A percentile compares a stretch with the other conserved stretches of the same genome.
phyloP scores from a whole-genome alignment of 2,797 vertebrate genomes.

The Sphaeramia orbicularis region DNA sequence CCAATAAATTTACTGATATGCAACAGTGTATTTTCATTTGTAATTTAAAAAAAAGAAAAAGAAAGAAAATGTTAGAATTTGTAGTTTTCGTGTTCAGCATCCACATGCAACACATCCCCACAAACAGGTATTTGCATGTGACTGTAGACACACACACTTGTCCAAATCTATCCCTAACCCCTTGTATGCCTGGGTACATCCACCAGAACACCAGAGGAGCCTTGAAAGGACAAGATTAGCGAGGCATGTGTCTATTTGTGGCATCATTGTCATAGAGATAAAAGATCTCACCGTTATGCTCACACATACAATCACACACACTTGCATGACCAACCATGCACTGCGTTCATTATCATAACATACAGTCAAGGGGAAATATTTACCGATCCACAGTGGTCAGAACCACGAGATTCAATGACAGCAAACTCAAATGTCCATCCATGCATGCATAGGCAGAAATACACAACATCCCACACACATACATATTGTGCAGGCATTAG shows the following conservation, averaged over 20 bases:
- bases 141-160: conserved; percentile 7
- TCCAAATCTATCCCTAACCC: conserved; percentile 57
- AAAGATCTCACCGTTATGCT: conserved; percentile 52
- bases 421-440: conserved; percentile 7
- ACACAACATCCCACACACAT: not conserved
- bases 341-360: conserved; percentile 11
- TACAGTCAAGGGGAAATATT: conserved; percentile 30
- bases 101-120: conserved; percentile 16
- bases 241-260: conserved; percentile 72
- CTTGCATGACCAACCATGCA: conserved; percentile 7
- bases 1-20: conserved; percentile 54
- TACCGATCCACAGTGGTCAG: conserved; percentile 14
- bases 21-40: conserved; percentile 69
- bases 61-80: too few relatives aligned
- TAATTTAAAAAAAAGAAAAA: not conserved
- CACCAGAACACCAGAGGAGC: conserved; percentile 68
- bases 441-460: conserved; percentile 1
- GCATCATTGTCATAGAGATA: conserved; percentile 71
- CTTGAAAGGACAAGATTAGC: conserved; percentile 74
- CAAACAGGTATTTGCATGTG: conserved; percentile 23
- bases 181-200: conserved; percentile 51
- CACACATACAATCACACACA: conserved; percentile 11
- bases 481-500: conserved; percentile 25
- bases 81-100: conserved; percentile 1
- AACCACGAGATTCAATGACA: not conserved